These are phyloP conservation scores for Ophion ventricosus DNA, from an alignment of 2,888 invertebrate genomes.

Conservation along the genomic window DNA sequence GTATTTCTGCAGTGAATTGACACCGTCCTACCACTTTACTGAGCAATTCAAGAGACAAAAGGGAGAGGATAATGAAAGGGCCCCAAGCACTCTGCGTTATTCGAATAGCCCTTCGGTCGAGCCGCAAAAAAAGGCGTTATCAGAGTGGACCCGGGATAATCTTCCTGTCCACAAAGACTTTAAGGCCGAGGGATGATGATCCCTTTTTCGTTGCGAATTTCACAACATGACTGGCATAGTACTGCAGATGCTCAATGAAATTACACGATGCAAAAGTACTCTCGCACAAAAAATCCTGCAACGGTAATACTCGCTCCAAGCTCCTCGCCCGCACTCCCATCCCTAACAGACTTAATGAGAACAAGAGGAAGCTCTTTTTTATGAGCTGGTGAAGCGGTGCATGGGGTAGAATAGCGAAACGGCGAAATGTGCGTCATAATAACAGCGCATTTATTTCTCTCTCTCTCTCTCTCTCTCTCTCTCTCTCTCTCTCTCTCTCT, in stretches of 20 bases:
- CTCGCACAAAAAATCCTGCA: conserved; percentile 15
- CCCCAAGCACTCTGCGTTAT: not conserved
- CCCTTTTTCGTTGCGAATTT: conserved; percentile 27
- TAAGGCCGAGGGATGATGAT: conserved; percentile 8
- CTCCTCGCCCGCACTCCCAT: conserved; percentile 19
- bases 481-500: not conserved
- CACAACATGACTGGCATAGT: conserved; percentile 9
- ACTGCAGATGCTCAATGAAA: conserved; percentile 41
- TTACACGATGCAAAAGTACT: conserved; percentile 46
- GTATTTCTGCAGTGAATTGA: not conserved
- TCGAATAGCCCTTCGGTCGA: conserved; percentile 15
- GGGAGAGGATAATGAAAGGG: not conserved
- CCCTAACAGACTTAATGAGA: conserved; percentile 51
- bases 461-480: not conserved
- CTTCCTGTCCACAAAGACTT: conserved; percentile 25
- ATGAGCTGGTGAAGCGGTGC: conserved; percentile 3
- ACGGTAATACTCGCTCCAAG: conserved; percentile 7
- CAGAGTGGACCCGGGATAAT: conserved; percentile 24
- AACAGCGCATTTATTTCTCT: not conserved
- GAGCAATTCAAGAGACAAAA: not conserved
- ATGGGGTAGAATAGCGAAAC: conserved; percentile 11
- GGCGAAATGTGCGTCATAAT: not conserved
- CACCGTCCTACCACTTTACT: not conserved
- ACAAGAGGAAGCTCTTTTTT: conserved; percentile 38
- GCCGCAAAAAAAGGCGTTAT: conserved; percentile 29